These are phyloP conservation scores for Diplodus sargus DNA, from an alignment of 2,797 vertebrate species.

Conservation along the genomic window DNA sequence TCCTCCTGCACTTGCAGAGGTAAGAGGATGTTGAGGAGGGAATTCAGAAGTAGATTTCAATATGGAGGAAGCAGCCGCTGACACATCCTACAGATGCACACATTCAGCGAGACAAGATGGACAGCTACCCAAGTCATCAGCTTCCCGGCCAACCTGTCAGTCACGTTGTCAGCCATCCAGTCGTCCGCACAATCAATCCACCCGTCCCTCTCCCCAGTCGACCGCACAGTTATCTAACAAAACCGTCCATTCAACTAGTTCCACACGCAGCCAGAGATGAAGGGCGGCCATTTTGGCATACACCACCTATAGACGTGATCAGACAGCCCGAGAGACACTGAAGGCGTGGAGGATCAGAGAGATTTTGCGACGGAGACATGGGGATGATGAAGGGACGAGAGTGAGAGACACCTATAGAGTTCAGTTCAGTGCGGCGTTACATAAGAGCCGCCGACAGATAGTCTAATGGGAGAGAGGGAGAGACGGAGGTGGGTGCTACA, in stretches of 20 bases:
- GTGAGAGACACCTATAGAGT: constrained; percentile 54
- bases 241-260: constrained; percentile 29
- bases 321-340: constrained; percentile 12
- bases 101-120: constrained; percentile 27
- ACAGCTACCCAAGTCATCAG: constrained; percentile 42
- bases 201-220: constrained; percentile 27
- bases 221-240: constrained; percentile 32
- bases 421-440: constrained; percentile 53
- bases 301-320: constrained; percentile 19
- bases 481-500: constrained; percentile 50
- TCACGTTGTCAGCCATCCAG: constrained; percentile 48
- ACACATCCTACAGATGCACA: constrained; percentile 26
- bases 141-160: constrained; percentile 35
- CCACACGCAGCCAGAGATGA: constrained; percentile 3
- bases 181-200: constrained; percentile 34
- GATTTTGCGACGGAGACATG: constrained; percentile 22
- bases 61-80: background rate
- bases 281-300: constrained; percentile 4
- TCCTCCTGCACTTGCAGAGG: constrained; percentile 8
- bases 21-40: constrained; percentile 2
- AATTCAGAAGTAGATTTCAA: background rate
- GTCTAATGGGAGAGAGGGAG: constrained; percentile 57
- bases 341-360: constrained; percentile 20
- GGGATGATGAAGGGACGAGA: constrained; percentile 18
- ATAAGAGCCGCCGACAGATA: constrained; percentile 50